Evolutionary conservation across 2,797 vertebrate species (phyloP), one percentile per base, ranked within the genome.

Genomic region (Geotrypetes seraphini): DNA sequence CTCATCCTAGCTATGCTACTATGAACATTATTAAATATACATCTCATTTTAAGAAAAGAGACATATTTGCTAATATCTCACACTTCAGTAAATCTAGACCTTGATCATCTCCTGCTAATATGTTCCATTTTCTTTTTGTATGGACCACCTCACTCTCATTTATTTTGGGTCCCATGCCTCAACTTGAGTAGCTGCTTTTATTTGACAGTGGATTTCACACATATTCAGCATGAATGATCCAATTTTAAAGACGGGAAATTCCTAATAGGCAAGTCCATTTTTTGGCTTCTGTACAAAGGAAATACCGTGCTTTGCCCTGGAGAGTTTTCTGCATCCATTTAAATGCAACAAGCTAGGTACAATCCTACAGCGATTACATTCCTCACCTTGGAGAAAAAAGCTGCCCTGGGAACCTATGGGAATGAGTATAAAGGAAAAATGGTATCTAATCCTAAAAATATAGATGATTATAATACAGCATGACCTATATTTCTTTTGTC

Each of bases 361-460:
- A 90, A 91, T 91, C 84, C 84, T 84, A 81, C 81, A 79, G 72
- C 76, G 69, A 91, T 86, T 85, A 83, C 82, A 88, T 89, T 91
- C 84, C 81, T 86, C 74, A 83, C 81, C 68, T 59, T 47, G 43
- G 68, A 72, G 75, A 69, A 69, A 75, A 65, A 71, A 77, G 75
- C 65, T 78, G 65, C 72, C 66, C 76, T 49, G 27, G 71, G 79
- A 79, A 72, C 59, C 69, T 50, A 54, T 72, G 73, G 56, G 55
- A 63, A 62, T 53, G 56, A 24, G 22, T 42, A 16, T 30, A 38
- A 39, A 39, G 57, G 32, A 54, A 38, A 37, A 50, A 57, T 66
- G 52, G 69, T 66, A 67, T 54, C 60, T 71, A 73, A 77, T 78
- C 53, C 62, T 47, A 70, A 73, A 73, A 69, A 67, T 60, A 64